Evolutionary conservation across 2,888 invertebrate species (phyloP), one percentile per base, ranked within the genome.

Genomic region (Drosophila infuscata): DNA sequence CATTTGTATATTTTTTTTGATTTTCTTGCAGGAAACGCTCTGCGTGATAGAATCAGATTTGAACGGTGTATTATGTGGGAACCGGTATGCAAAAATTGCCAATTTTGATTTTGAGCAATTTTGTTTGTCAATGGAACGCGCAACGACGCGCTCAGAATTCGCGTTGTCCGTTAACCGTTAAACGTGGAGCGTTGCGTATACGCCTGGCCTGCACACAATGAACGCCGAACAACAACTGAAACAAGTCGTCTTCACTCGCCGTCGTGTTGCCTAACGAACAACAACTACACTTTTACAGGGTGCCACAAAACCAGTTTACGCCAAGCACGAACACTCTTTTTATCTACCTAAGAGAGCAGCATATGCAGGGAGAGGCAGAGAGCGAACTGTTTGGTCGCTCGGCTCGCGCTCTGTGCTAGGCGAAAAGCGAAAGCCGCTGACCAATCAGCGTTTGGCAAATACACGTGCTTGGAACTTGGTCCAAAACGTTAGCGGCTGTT

Each of bases 211-310:
- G 81, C 71, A 73, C 82, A 70, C 81, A 64, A 74, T 61, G 86
- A 89, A 89, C 88, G 83, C 74, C 87, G 86, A 89, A 88, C 74
- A 88, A 83, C 72, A 86, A 89, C 90, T 87, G 89, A 74, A 67
- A 30, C 51, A 49, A 49, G n/a, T 53, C 46, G 53, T 54, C 51
- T 49, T 53, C 54, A 36, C 6, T 52, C 32, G 65, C 41, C 35
- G 29, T 64, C 76, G 63, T 32, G 29, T 36, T 52, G 53, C 46
- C 33, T 38, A 62, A 76, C 46, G 35, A 20, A 53, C 60, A 35
- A 46, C 41, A 46, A 12, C 53, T 33, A 30, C 41, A 43, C 15
- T 29, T 4, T 25, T 71, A 82, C 88, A 70, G 82, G 82, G 78
- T 72, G 80, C 46, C 33, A 3, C 32, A 67, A 63, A 81, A 81